phyloP scores from a whole-genome alignment of 2,797 vertebrate species.

The Meda fulgida region DNA sequence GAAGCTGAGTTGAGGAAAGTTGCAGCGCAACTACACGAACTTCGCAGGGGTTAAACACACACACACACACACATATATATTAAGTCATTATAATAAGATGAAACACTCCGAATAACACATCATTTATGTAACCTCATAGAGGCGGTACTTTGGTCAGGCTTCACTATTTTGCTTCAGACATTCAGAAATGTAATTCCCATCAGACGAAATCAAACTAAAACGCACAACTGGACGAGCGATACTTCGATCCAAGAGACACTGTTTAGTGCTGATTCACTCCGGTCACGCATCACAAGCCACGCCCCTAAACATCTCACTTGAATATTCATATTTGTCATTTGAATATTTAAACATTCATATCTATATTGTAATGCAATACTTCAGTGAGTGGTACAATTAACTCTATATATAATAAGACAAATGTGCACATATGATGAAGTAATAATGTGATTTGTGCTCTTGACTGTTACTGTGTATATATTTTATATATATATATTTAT shows the following conservation, averaged over 20 bases:
- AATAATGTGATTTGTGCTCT: slow-evolving; percentile 13
- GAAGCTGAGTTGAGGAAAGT: slow-evolving; percentile 80
- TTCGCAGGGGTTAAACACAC: slow-evolving; percentile 75
- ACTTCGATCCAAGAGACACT: background rate
- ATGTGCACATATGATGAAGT: slow-evolving; percentile 6
- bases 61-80: slow-evolving; percentile 2
- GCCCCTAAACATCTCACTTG: background rate
- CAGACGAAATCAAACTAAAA: background rate
- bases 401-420: background rate
- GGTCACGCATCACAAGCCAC: background rate
- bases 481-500: background rate
- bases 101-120: background rate
- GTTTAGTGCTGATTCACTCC: background rate
- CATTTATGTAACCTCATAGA: background rate
- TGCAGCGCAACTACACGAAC: slow-evolving; percentile 77
- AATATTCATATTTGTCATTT: background rate
- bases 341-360: background rate
- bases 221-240: background rate
- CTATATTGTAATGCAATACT: slow-evolving; percentile 24
- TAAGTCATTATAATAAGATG: background rate
- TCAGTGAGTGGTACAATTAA: slow-evolving; percentile 5
- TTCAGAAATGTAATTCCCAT: background rate
- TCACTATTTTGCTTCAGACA: background rate
- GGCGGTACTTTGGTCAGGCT: background rate
- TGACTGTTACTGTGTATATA: slow-evolving; percentile 19